Evolutionary conservation across 2,113 vertebrate genomes (phyloP), one percentile per base, ranked within the genome.

Genomic region (Brachyistius frenatus): DNA sequence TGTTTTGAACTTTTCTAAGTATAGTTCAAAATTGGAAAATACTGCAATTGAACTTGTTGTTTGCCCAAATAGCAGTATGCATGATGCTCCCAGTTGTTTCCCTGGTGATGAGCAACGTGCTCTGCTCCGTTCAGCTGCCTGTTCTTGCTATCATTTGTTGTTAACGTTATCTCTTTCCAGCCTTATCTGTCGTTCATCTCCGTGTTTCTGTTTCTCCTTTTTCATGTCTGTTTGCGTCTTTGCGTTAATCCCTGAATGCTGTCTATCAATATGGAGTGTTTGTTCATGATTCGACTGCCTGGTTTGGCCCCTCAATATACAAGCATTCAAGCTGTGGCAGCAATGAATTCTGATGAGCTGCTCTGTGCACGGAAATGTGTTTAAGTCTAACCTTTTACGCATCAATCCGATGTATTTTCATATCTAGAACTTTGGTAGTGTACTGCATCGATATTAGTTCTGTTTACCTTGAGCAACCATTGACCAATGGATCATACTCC

Each of bases 181-280:
- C 66, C 81, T 84, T 69, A 75, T 85, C 76, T 8, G n/a, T 39
- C 55, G 68, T 79, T 84, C 76, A 77, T 73, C 70, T 47, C 31
- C 37, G 61, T 16, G 46, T 66, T 73, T 80, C 52, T 10, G 7
- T 69, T 69, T 33, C 60, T 68, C 39, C 41, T 57, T 49, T 66
- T 65, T 67, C 66, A 61, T 67, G 57, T 78, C 73, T 72, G 54
- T 65, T 75, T 71, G 50, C 2, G 58, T 81, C 49, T 73, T 66
- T 64, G 60, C 77, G 72, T 50, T 83, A 84, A 88, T 83, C 73
- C 67, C 60, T 10, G 23, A 30, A 54, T 65, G 71, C 57, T 55
- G 76, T 55, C 66, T 68, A 44, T 82, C 70, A 80, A 60, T 35
- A 52, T n/a, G 46, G 66, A 69, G 67, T 46, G 61, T 64, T 60